Percentiles rank a stretch among this genome's conserved stretches.
Evolutionary conservation across 2,797 vertebrate genomes (phyloP).

Genomic region (Ctenopoma multispine): DNA sequence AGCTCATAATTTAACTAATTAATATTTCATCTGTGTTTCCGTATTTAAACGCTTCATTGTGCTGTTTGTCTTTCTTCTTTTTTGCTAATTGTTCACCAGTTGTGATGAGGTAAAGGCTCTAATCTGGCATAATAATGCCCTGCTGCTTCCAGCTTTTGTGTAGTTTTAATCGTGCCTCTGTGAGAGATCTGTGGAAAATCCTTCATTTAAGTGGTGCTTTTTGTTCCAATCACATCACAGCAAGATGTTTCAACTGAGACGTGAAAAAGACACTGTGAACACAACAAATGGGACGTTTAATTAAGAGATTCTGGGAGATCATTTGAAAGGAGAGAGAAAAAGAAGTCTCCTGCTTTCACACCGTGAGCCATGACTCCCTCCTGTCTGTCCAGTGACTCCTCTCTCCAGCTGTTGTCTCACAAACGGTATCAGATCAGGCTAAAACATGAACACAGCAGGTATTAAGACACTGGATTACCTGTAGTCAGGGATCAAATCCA

Average conservation of each 20-base stretch:
- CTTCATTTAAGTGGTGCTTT: rapidly evolving
- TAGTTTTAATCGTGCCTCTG: background rate
- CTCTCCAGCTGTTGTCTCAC: background rate
- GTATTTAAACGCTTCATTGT: background rate
- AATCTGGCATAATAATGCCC: background rate
- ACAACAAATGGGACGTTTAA: background rate
- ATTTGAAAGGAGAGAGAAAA: background rate
- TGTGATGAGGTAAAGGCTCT: background rate
- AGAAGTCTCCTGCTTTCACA: background rate
- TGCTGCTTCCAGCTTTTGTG: background rate
- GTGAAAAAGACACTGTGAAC: background rate
- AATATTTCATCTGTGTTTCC: background rate
- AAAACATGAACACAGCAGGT: conserved; percentile 48
- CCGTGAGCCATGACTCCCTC: conserved; percentile 38
- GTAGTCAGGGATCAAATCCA: conserved; percentile 23
- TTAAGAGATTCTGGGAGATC: background rate
- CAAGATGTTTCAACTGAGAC: background rate
- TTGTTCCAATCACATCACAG: background rate
- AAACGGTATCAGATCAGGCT: conserved; percentile 44
- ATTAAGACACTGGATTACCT: conserved; percentile 34
- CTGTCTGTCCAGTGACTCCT: conserved; percentile 47
- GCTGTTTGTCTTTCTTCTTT: no score
- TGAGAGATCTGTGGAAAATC: background rate
- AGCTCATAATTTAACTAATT: background rate
- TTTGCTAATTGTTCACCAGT: conserved; percentile 1